These are phyloP conservation scores for Ametastegia equiseti DNA, from an alignment of 2,888 invertebrate species.

Conservation along the genomic window DNA sequence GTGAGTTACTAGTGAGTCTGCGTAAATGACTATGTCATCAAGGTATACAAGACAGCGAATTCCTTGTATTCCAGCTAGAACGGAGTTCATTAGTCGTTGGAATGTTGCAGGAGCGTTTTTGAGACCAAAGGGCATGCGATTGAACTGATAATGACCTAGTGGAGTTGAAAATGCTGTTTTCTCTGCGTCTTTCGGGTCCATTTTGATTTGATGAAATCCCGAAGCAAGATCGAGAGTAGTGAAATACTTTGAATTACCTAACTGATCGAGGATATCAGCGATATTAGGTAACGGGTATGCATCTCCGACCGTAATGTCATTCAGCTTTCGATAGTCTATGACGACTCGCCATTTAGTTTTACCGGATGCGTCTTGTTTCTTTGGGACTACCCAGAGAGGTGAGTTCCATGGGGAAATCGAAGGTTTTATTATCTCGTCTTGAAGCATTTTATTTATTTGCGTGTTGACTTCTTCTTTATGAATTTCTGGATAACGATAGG, in stretches of 20 bases:
- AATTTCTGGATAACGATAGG: slow-evolving; percentile 18
- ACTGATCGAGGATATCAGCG: slow-evolving; percentile 59
- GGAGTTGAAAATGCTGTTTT: slow-evolving; percentile 61
- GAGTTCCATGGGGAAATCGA: slow-evolving; percentile 32
- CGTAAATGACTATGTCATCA: slow-evolving; percentile 69
- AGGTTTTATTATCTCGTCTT: slow-evolving; percentile 42
- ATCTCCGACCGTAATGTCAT: slow-evolving; percentile 50
- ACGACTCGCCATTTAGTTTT: slow-evolving; percentile 49
- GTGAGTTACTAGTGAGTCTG: slow-evolving; percentile 59
- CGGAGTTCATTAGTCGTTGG: slow-evolving; percentile 64
- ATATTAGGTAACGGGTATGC: slow-evolving; percentile 54
- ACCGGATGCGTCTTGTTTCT: slow-evolving; percentile 49
- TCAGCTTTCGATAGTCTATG: slow-evolving; percentile 51
- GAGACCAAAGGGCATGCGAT: slow-evolving; percentile 59
- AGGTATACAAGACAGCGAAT: slow-evolving; percentile 66
- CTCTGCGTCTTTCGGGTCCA: slow-evolving; percentile 53
- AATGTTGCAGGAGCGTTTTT: slow-evolving; percentile 63
- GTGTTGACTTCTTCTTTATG: slow-evolving; percentile 26
- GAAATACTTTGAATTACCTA: slow-evolving; percentile 62
- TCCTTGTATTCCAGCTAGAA: slow-evolving; percentile 61
- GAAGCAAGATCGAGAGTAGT: slow-evolving; percentile 62
- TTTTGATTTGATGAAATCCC: slow-evolving; percentile 66
- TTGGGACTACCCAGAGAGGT: slow-evolving; percentile 52
- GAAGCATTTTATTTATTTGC: slow-evolving; percentile 24
- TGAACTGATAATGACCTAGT: slow-evolving; percentile 59